Conservation (phyloP, 2,113 vertebrate genomes). For the Nothoprocta perdicaria region DNA sequence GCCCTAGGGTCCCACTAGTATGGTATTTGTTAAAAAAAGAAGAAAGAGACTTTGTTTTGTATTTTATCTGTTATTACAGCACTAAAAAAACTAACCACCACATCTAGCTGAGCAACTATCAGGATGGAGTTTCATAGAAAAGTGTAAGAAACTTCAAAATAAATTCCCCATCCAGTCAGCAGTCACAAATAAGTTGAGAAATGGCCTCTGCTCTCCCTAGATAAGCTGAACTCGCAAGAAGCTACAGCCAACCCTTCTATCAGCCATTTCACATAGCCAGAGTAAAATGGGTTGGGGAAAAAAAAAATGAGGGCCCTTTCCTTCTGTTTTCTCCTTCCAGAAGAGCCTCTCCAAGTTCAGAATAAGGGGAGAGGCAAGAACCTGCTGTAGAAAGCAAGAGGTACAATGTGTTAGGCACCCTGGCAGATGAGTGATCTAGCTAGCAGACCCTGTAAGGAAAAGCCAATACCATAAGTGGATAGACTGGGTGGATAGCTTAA, state of each 20-base stretch:
- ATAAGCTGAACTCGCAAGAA: not conserved
- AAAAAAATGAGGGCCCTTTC: not conserved
- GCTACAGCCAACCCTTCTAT: not conserved
- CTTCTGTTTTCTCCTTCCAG: not conserved
- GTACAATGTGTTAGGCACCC: not conserved
- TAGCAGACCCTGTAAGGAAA: not conserved
- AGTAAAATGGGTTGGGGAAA: not conserved
- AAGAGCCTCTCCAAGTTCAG: fast-evolving
- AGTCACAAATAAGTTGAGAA: not conserved
- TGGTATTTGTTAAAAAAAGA: not conserved
- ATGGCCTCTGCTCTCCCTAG: not conserved
- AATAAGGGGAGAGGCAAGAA: not conserved
- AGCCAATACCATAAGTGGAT: not conserved
- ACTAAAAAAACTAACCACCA: not conserved
- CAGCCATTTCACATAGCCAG: not conserved
- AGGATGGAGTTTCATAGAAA: not conserved
- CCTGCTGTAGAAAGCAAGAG: not conserved
- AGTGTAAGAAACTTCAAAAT: not conserved
- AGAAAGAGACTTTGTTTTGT: not conserved
- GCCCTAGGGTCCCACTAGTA: not conserved
- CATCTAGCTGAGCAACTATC: not conserved
- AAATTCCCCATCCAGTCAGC: not conserved
- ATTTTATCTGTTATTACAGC: not conserved
- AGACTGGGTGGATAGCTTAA: no score
- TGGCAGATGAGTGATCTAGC: not conserved